Base-by-base conservation (phyloP, 1,140 invertebrate genomes). In the Lanistes nyassanus region DNA sequence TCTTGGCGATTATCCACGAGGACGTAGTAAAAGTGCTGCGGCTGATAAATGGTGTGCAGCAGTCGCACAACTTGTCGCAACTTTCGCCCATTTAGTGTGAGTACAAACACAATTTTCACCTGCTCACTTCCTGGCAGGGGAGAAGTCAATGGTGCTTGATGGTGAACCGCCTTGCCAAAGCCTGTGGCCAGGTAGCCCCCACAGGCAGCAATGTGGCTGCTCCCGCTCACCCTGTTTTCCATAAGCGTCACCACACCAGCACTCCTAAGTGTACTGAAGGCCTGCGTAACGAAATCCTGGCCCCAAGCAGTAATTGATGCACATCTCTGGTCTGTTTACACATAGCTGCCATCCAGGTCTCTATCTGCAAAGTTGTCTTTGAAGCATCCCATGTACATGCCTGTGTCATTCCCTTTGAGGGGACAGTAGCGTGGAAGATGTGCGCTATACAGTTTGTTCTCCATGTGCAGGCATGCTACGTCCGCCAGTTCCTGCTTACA, bases 1-100 rank as follows among this genome's bases (percentile, higher is more conserved):
- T 98, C 95, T 92, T 98, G 96, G 80, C 97, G 93, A 88, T 94
- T 93, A 91, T 99, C 98, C 80, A 99, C 94, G 90, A 99, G 98
- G 86, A 99, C 97, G 89, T 95, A 98, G 92, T 98, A 99, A 90
- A 94, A 96, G 91, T 99, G 97, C 84, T 94, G 91, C 62, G 92
- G 91, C 89, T 94, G 93, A 89, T 97, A 99, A 13, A 99, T 92
- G 73, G 93, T 92, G 90, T 94, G 96, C 56, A 99, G 93, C 62
- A 99, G 92, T 81, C 98, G 92, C 86, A 93, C 92, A 29, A 99
- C 94, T 93, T 99, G 98, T 76, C 97, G 92, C 81, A 97, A 89
- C 74, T 97, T 95, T 85, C 98, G 91, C 9, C 98, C 98, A 91
- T 99, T 99, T 58, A 99, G 90, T 31, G 97, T 98, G 77, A 99